These are phyloP conservation scores for Pelodytes ibericus DNA, from an alignment of 2,797 vertebrate genomes.

Conservation along the genomic window DNA sequence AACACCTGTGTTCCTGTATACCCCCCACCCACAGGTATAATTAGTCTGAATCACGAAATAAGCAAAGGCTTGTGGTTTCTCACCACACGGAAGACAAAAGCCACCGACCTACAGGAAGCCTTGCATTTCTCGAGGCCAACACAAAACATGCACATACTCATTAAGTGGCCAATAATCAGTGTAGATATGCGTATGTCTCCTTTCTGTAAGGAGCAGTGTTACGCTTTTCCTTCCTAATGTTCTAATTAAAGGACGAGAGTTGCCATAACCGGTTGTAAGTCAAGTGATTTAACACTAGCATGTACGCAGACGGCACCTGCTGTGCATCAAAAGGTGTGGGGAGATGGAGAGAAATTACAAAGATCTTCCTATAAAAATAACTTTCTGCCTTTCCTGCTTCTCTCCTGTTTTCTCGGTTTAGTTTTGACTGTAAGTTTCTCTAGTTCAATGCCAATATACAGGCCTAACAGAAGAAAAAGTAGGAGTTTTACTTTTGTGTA, in stretches of 20 bases:
- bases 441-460: conserved; percentile 9
- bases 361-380: conserved; percentile 11
- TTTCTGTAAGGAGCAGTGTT: conserved; percentile 7
- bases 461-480: conserved; percentile 4
- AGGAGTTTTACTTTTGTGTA: not conserved
- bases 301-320: conserved; percentile 24
- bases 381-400: conserved; percentile 10
- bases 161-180: conserved; percentile 33
- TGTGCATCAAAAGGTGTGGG: conserved; percentile 32
- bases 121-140: conserved; percentile 11
- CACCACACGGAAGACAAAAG: conserved; percentile 18
- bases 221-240: not conserved
- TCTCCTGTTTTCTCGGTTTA: conserved; percentile 10
- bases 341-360: not conserved
- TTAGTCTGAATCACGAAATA: conserved; percentile 21
- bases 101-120: conserved; percentile 20
- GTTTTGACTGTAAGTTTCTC: not conserved
- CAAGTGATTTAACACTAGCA: conserved; percentile 30
- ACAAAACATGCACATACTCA: conserved; percentile 10
- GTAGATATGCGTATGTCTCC: conserved; percentile 24
- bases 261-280: conserved; percentile 37
- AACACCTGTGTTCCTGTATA: conserved; percentile 40
- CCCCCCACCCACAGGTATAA: conserved; percentile 14
- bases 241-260: conserved; percentile 46
- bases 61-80: conserved; percentile 21